Conservation (phyloP, 2,113 vertebrate genomes). For the Motacilla alba region DNA sequence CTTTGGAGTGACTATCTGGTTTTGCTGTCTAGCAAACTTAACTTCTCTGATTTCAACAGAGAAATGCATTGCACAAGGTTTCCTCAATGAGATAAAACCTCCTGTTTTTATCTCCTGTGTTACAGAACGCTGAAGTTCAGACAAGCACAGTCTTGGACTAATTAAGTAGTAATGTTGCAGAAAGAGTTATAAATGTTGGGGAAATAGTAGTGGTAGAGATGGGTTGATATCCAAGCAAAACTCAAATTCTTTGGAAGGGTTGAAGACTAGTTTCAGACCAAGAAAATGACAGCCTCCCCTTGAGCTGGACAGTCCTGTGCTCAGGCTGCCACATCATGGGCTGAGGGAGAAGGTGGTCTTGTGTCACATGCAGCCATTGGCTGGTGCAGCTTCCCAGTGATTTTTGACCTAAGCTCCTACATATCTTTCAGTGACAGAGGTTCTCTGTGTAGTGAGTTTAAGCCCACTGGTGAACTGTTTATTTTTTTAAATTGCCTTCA, state of each 20-base stretch:
- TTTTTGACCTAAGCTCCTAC: neutral
- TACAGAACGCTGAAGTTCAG: neutral
- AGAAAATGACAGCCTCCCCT: neutral
- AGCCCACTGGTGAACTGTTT: neutral
- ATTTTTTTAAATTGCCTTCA: neutral
- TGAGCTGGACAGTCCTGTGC: neutral
- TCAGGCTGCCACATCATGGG: neutral
- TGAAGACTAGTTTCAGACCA: neutral
- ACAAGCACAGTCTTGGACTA: neutral
- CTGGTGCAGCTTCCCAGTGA: neutral
- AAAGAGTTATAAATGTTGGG: neutral
- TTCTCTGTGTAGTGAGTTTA: neutral
- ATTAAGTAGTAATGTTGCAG: neutral
- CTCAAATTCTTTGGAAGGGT: neutral
- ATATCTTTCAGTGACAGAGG: neutral
- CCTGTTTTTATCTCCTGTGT: neutral
- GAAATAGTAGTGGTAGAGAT: neutral
- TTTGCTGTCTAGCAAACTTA: neutral
- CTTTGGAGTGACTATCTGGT: neutral
- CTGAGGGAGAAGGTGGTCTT: neutral
- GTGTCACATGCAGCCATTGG: neutral
- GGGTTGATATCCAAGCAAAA: neutral
- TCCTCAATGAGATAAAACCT: neutral
- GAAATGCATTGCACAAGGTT: neutral
- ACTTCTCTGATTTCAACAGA: neutral